phyloP scores from a whole-genome alignment of 2,113 vertebrate species.

The Tichodroma muraria region DNA sequence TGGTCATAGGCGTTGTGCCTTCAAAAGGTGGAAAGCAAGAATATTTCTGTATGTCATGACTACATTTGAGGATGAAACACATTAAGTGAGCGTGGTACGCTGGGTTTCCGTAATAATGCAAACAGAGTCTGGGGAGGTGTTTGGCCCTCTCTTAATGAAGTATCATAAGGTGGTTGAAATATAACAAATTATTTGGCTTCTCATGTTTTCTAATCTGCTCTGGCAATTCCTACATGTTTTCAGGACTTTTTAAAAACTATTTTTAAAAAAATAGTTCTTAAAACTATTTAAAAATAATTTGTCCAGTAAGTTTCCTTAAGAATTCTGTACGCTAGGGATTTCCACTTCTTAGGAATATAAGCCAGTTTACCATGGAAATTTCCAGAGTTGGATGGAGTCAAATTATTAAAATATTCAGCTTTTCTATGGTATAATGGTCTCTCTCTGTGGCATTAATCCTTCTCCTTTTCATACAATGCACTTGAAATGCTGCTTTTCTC shows the following conservation, averaged over 20 bases:
- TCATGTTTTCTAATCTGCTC: neutral
- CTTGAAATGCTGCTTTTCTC: slow-evolving; percentile 51
- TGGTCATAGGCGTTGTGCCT: neutral
- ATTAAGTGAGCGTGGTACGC: neutral
- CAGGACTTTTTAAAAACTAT: neutral
- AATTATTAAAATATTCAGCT: slow-evolving; percentile 53
- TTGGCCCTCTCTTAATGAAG: neutral
- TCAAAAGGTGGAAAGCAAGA: neutral
- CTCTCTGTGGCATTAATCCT: slow-evolving; percentile 52
- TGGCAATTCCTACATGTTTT: neutral
- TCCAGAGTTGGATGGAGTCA: neutral
- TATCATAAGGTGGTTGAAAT: neutral
- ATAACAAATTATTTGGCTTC: neutral
- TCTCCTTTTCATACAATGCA: slow-evolving; percentile 43
- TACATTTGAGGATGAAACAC: neutral
- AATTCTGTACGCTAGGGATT: neutral
- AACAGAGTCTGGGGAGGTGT: neutral
- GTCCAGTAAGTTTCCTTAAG: neutral
- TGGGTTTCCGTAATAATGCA: neutral
- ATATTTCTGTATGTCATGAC: neutral
- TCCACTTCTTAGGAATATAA: neutral
- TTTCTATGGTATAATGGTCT: slow-evolving; percentile 15
- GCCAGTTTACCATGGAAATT: slow-evolving; percentile 22
- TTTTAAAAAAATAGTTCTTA: no score
- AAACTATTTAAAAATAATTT: neutral